A percentile compares a stretch with the other conserved stretches of the same genome.
Conservation (phyloP, 2,113 vertebrate genomes). For the Dasyurus viverrinus region DNA sequence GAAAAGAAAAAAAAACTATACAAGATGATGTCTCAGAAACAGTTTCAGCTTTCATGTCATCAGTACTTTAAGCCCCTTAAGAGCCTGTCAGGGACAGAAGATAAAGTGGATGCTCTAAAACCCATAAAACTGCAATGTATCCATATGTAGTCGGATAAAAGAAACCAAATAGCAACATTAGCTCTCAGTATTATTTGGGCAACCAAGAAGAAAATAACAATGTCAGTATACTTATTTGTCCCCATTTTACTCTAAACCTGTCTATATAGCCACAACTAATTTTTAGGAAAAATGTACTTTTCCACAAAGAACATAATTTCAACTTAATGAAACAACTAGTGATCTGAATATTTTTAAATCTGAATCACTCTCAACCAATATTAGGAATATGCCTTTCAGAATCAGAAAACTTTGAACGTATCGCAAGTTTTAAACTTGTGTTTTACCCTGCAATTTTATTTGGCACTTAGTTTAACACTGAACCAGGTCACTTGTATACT, state of each 20-base stretch:
- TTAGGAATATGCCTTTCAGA: neutral
- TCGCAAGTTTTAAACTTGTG: neutral
- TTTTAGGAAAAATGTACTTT: conserved; percentile 49
- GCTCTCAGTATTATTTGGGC: conserved; percentile 57
- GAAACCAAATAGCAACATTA: conserved; percentile 39
- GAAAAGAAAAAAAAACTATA: conserved; percentile 40
- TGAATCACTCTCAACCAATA: neutral
- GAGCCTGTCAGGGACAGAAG: conserved; percentile 72
- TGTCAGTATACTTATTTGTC: conserved; percentile 13
- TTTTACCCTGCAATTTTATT: neutral
- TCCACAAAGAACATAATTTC: conserved; percentile 32
- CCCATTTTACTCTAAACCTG: neutral
- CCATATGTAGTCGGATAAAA: conserved; percentile 47
- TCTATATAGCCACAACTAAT: conserved; percentile 21
- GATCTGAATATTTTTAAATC: neutral
- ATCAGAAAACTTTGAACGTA: neutral
- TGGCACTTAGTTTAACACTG: neutral
- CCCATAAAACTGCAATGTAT: conserved; percentile 75
- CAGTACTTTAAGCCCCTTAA: conserved; percentile 70
- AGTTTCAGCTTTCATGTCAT: conserved; percentile 69
- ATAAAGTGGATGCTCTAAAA: conserved; percentile 78
- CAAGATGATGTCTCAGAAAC: conserved; percentile 51
- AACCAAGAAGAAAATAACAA: conserved; percentile 55
- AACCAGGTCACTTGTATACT: neutral
- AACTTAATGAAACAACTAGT: conserved; percentile 20